Conservation (phyloP, 2,113 vertebrate species). For the Erythrolamprus reginae region DNA sequence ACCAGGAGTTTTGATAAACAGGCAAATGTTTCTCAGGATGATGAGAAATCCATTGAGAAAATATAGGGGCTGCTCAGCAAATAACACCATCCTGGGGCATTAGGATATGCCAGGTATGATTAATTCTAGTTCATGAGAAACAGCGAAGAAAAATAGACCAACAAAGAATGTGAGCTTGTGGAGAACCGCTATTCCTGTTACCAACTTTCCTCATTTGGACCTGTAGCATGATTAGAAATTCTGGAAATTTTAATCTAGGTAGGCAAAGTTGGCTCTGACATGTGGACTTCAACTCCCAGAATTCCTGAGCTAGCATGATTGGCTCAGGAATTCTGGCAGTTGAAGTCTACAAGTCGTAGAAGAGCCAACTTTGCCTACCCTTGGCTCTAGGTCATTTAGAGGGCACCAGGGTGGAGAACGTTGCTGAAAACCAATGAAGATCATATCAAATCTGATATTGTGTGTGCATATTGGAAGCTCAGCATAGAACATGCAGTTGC, state of each 20-base stretch:
- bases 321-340: no score
- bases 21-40: background rate
- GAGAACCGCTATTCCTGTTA: background rate
- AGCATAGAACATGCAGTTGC: background rate
- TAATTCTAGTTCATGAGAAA: background rate
- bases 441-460: background rate
- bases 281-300: no score
- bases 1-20: background rate
- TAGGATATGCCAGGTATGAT: background rate
- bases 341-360: no score
- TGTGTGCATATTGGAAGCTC: background rate
- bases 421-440: background rate
- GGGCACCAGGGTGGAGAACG: background rate
- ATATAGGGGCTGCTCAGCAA: background rate
- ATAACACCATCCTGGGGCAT: background rate
- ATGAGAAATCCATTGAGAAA: background rate
- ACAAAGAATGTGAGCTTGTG: background rate
- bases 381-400: background rate
- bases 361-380: no score
- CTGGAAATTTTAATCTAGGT: background rate
- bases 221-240: background rate
- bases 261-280: no score
- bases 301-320: no score
- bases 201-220: background rate
- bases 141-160: background rate